Evolutionary conservation across 2,113 vertebrate genomes (phyloP).

Genomic region (Gallinago media): DNA sequence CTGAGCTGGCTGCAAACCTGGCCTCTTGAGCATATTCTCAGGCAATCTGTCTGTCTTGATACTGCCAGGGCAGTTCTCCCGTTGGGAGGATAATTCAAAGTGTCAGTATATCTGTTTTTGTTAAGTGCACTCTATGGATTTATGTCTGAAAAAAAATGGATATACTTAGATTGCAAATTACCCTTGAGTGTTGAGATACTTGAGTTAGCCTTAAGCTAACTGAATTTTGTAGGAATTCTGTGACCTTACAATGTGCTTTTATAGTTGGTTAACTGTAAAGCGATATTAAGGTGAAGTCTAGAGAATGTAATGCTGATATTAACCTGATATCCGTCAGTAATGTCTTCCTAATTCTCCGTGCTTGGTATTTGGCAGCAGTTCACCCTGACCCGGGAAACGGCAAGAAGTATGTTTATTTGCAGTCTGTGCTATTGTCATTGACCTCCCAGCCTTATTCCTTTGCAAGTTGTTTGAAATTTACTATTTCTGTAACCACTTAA

Average conservation of each 20-base stretch:
- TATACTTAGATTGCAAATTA: constrained; percentile 5
- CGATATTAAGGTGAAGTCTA: background rate
- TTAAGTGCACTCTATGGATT: background rate
- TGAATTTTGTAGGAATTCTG: background rate
- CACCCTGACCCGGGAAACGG: background rate
- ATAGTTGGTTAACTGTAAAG: constrained; percentile 17
- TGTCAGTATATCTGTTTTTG: constrained; percentile 25
- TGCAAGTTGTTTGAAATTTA: background rate
- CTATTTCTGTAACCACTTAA: background rate
- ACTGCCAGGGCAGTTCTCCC: background rate
- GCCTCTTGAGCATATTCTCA: background rate
- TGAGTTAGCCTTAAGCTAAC: constrained; percentile 36
- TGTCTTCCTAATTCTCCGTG: background rate
- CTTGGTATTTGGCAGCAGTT: background rate
- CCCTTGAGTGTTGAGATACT: background rate
- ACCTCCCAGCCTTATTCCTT: background rate
- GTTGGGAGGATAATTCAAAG: background rate
- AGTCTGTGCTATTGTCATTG: background rate
- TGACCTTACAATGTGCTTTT: constrained; percentile 24
- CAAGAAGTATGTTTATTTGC: background rate
- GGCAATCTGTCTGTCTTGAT: background rate
- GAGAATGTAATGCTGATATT: constrained; percentile 3
- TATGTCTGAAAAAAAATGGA: constrained; percentile 35
- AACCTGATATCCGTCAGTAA: background rate
- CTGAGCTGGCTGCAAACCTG: background rate